Evolutionary conservation across 2,113 vertebrate species (phyloP).

Genomic region (Anolis carolinensis): DNA sequence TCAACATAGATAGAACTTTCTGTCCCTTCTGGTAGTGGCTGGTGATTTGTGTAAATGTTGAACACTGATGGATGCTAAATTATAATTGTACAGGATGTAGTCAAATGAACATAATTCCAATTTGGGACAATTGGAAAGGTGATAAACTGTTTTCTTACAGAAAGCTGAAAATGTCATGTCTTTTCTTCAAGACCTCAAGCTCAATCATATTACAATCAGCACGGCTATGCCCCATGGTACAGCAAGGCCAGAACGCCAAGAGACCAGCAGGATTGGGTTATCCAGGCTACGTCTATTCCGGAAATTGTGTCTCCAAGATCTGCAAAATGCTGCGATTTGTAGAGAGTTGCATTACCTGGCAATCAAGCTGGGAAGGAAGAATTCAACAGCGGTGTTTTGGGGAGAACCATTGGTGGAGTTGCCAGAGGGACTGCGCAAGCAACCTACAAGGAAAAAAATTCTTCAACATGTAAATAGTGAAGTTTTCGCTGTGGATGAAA

Average conservation of each 20-base stretch:
- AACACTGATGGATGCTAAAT: no score
- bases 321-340: conserved; percentile 49
- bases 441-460: conserved; percentile 25
- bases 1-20: no score
- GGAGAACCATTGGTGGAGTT: not conserved
- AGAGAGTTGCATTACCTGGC: conserved; percentile 61
- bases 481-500: conserved; percentile 54
- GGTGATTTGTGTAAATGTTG: no score
- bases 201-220: conserved; percentile 66
- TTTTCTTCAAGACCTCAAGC: conserved; percentile 58
- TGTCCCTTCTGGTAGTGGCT: no score
- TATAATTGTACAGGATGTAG: not conserved
- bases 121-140: not conserved
- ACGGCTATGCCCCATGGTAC: conserved; percentile 59
- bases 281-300: conserved; percentile 58
- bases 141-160: not conserved
- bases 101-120: not conserved
- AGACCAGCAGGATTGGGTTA: not conserved
- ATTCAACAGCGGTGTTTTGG: conserved; percentile 39
- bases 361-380: conserved; percentile 36
- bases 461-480: conserved; percentile 63
- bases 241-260: not conserved
- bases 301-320: conserved; percentile 60
- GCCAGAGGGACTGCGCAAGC: conserved; percentile 49
- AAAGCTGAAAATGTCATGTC: not conserved